Base-by-base conservation (phyloP, 2,113 vertebrate species). In the Cynoglossus semilaevis region DNA sequence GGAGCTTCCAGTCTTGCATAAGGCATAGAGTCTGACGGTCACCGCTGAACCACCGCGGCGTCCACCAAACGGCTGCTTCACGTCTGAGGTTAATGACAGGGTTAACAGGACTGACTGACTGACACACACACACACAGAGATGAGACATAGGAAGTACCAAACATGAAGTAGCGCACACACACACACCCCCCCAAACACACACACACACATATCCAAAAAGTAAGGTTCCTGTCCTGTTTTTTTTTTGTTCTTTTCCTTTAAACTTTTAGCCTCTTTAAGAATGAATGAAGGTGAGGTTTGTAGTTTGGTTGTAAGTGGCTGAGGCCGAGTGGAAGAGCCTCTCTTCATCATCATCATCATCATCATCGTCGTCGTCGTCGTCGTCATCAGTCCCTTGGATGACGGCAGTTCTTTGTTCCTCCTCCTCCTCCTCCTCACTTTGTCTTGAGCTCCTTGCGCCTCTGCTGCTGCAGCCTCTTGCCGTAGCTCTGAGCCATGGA, bases 401-500 rank as follows among this genome's bases (percentile, higher is more conserved):
- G 73, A 55, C 58, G 58, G 56, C 4, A 38, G 72, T 1, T 18
- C 63, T 63, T 36, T 44, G n/a, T n/a, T n/a, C n/a, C n/a, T n/a
- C n/a, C n/a, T n/a, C n/a, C 29, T 49, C 58, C 57, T 19, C n/a
- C 42, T 92, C 89, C 81, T 97, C 91, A 98, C 94, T 99, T 96
- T 60, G 92, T 97, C 88, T 99, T 99, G 86, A 94, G 95, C 74
- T 96, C 94, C 0, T 91, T 94, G 89, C 93, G 91, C 82, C 90
- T 92, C 85, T 88, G 92, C 87, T 94, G 94, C 81, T 97, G 96
- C 80, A 95, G 88, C 51, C 95, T 91, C 85, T 96, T 99, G 91
- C 91, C 93, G 67, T 98, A 97, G 87, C 95, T 98, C 83, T 99
- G 97, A 71, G 97, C 97, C 96, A 94, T 98, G 84, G 96, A 99